These are phyloP conservation scores for Australoheros facetus DNA, from an alignment of 2,797 vertebrate species.

Conservation along the genomic window DNA sequence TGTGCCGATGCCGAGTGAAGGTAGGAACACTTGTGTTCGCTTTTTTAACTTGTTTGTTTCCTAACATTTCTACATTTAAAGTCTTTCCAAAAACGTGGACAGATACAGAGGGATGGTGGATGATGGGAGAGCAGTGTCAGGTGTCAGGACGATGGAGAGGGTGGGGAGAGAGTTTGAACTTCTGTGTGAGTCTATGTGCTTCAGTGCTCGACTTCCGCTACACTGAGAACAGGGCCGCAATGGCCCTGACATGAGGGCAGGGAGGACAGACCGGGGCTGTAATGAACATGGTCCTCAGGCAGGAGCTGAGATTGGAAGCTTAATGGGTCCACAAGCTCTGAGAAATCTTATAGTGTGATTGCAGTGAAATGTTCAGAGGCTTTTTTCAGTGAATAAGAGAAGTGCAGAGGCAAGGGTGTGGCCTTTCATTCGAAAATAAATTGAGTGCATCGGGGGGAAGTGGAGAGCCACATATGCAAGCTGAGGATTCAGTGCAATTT, in stretches of 20 bases:
- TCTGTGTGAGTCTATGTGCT: constrained; percentile 26
- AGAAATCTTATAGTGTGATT: constrained; percentile 20
- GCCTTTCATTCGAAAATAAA: constrained; percentile 66
- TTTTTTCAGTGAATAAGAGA: constrained; percentile 52
- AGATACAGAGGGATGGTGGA: background rate
- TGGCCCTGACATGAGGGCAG: constrained; percentile 47
- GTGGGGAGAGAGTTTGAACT: constrained; percentile 36
- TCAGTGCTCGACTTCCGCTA: constrained; percentile 72
- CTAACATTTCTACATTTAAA: background rate
- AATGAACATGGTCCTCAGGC: background rate
- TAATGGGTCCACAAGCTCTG: background rate
- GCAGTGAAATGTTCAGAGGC: constrained; percentile 11
- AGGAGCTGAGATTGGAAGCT: constrained; percentile 1
- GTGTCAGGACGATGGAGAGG: constrained; percentile 55
- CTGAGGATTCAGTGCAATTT: constrained; percentile 6
- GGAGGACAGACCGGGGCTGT: background rate
- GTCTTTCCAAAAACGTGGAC: background rate
- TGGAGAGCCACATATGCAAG: constrained; percentile 35
- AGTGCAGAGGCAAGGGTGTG: constrained; percentile 69
- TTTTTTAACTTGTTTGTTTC: constrained; percentile 30
- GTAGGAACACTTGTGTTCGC: constrained; percentile 69
- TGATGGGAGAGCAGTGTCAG: constrained; percentile 31
- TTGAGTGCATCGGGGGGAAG: constrained; percentile 54
- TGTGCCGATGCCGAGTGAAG: constrained; percentile 77
- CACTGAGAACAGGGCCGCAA: constrained; percentile 28